phyloP scores from a whole-genome alignment of 2,113 vertebrate genomes.

The Trinectes maculatus region DNA sequence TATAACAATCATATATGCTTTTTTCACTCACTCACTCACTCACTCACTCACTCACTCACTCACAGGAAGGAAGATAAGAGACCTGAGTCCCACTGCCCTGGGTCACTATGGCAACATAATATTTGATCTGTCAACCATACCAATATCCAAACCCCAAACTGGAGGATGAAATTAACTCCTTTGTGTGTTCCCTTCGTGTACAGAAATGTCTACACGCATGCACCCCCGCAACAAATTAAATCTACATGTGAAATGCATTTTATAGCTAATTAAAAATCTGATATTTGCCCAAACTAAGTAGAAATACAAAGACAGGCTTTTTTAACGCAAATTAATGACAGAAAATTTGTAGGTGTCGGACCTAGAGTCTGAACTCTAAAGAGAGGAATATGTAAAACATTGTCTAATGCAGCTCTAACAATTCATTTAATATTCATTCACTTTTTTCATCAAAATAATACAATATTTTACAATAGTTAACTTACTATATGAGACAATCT shows the following conservation, averaged over 20 bases:
- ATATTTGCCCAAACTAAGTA: not conserved
- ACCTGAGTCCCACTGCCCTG: conserved; percentile 40
- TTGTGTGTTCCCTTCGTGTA: no score
- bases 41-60: conserved; percentile 9
- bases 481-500: not conserved
- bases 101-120: conserved; percentile 52
- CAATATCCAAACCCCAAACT: conserved; percentile 6
- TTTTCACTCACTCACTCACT: conserved; percentile 1
- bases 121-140: conserved; percentile 35
- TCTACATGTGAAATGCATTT: no score
- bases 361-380: not conserved
- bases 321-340: not conserved
- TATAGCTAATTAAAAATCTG: no score
- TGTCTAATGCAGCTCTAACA: no score
- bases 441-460: not conserved
- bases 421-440: no score
- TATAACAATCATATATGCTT: conserved; percentile 23
- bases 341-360: not conserved
- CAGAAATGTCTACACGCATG: no score
- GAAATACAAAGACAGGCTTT: not conserved
- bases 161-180: conserved; percentile 42
- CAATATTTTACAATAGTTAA: not conserved
- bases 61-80: not conserved
- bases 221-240: no score
- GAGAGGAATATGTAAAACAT: not conserved